Evolutionary conservation across 2,888 invertebrate species (phyloP).

Genomic region (Pyrrhia umbra): DNA sequence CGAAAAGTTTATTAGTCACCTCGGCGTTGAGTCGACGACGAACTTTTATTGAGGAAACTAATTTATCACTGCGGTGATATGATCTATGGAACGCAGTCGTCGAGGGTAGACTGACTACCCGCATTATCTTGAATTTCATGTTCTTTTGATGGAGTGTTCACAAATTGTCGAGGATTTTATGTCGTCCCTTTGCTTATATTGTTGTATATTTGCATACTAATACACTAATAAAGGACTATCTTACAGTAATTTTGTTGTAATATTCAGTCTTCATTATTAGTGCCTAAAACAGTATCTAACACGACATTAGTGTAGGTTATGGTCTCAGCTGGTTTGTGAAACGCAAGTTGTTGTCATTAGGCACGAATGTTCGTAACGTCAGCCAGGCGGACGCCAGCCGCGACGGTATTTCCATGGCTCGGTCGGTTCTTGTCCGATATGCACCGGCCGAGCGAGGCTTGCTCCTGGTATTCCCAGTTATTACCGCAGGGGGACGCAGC

Average conservation of each 20-base stretch:
- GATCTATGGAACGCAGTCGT: constrained; percentile 74
- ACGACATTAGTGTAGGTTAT: constrained; percentile 1
- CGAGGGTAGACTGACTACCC: constrained; percentile 62
- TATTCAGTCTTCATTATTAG: constrained; percentile 5
- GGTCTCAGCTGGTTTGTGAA: constrained; percentile 13
- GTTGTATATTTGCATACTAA: constrained; percentile 48
- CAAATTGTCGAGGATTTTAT: constrained; percentile 64
- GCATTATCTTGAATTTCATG: constrained; percentile 65
- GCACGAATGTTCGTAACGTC: constrained; percentile 57
- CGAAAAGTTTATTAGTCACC: constrained; percentile 57
- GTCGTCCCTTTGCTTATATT: constrained; percentile 31
- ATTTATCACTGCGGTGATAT: constrained; percentile 80
- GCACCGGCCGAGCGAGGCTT: constrained; percentile 71
- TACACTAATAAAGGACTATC: constrained; percentile 11
- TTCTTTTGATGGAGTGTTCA: constrained; percentile 70
- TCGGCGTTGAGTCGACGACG: constrained; percentile 61
- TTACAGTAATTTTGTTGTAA: constrained; percentile 9
- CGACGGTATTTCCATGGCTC: constrained; percentile 80
- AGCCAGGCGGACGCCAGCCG: constrained; percentile 79
- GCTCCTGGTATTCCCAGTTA: constrained; percentile 88
- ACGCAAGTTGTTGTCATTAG: constrained; percentile 22
- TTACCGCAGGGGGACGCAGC: constrained; percentile 82
- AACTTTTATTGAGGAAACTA: constrained; percentile 76
- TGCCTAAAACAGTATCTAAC: neutral
- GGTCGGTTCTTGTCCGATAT: constrained; percentile 66